Base-by-base conservation (phyloP, 1,140 invertebrate species). In the Drosophila sucinea region DNA sequence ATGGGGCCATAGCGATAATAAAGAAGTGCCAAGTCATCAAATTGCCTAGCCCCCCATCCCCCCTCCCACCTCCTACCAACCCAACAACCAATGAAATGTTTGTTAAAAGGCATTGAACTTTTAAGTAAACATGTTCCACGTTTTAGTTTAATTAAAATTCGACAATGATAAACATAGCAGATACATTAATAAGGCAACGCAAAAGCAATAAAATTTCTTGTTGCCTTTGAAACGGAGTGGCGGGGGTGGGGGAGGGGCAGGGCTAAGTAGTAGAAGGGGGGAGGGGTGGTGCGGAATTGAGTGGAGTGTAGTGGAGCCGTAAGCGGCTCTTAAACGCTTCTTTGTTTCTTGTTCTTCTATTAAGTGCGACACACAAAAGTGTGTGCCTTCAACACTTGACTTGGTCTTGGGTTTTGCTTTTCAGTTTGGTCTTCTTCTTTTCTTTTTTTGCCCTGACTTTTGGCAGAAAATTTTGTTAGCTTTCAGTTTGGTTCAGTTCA, bases 121-220 rank as follows among this genome's bases (percentile, higher is more conserved):
- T 70, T 33, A 35, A 65, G 47, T 65, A 77, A 67, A 70, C 74
- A 67, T 77, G 74, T 77, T 65, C 73, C 27, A 44, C 69, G 55
- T 40, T 58, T 58, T 29, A 67, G 66, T 77, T 89, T 87, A 83
- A 87, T 87, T 87, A 83, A 89, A 87, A 87, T 87, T 89, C 80
- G 84, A 81, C 84, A 87, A 90, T 85, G 78, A 89, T 89, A 89
- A 86, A 90, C 75, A 72, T 69, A 67, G 81, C 69, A 82, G 79
- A 87, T 81, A 89, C 80, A 84, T 85, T 85, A 72, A 89, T 85
- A 87, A 77, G 56, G 70, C 70, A 70, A 74, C 5, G 44, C 55
- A 70, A 67, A 70, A 67, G 67, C 64, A 56, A 84, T 80, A 70
- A 80, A 73, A 83, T 79, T 89, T 70, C 67, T 66, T 60, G 56